A percentile compares a stretch with the other conserved stretches of the same genome.
Evolutionary conservation across 2,113 vertebrate species (phyloP).

Genomic region (Synodontis membranacea): DNA sequence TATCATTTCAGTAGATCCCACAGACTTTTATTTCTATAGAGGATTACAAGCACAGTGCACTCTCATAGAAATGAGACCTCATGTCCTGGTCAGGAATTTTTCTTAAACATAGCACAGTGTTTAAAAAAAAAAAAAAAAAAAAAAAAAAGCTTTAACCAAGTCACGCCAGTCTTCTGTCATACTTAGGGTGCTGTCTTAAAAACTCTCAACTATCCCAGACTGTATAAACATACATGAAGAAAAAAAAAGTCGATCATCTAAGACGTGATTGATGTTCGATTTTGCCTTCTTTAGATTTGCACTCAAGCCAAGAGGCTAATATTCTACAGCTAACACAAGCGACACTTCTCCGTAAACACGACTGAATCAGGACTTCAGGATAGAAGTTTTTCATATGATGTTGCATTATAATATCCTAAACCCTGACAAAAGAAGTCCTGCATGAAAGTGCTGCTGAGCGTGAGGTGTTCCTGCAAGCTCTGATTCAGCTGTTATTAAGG

Average conservation of each 20-base stretch:
- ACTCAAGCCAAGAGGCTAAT: background rate
- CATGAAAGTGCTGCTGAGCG: background rate
- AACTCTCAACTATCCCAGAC: background rate
- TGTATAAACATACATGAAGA: background rate
- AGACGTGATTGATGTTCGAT: background rate
- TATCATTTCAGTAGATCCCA: background rate
- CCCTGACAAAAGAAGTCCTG: background rate
- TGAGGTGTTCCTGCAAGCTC: conserved; percentile 14
- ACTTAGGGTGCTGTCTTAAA: background rate
- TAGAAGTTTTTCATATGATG: background rate
- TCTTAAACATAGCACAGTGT: background rate
- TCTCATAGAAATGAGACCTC: background rate
- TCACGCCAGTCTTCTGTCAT: background rate
- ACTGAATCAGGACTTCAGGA: background rate
- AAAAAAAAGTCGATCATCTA: background rate
- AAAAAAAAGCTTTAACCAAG: too few species aligned
- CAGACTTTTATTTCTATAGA: background rate
- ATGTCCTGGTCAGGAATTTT: background rate
- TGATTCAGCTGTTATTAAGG: conserved; percentile 24
- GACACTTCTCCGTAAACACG: background rate
- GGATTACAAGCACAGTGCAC: background rate
- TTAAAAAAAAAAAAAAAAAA: too few species aligned
- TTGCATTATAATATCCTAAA: background rate
- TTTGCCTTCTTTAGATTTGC: background rate
- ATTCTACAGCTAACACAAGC: background rate